These are phyloP conservation scores for Bovichtus diacanthus DNA, from an alignment of 2,797 vertebrate species.

Conservation along the genomic window DNA sequence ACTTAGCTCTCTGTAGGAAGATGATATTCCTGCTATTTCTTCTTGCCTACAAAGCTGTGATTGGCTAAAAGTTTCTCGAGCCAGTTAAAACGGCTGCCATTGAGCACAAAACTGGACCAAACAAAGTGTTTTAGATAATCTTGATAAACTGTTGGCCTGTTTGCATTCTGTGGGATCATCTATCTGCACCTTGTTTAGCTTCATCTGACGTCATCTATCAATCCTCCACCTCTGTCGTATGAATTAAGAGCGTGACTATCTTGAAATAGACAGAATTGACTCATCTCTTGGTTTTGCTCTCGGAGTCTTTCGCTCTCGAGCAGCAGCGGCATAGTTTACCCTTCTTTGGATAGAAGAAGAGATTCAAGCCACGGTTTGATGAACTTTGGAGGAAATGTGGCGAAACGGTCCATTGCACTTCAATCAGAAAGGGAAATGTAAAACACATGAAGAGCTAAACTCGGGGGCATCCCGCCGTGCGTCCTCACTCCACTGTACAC, in stretches of 20 bases:
- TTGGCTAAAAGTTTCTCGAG: too few relatives aligned
- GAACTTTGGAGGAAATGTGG: slow-evolving; percentile 73
- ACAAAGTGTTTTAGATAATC: not conserved
- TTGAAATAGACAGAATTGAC: not conserved
- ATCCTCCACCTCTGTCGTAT: slow-evolving; percentile 21
- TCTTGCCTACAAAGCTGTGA: too few relatives aligned
- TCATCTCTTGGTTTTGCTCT: slow-evolving; percentile 17
- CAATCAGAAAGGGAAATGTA: slow-evolving; percentile 79
- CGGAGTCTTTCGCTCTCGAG: slow-evolving; percentile 40
- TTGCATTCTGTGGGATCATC: not conserved
- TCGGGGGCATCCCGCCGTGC: slow-evolving; percentile 23
- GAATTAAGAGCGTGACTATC: slow-evolving; percentile 8
- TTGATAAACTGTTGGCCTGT: too few relatives aligned
- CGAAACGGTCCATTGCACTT: slow-evolving; percentile 72
- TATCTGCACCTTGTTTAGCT: not conserved
- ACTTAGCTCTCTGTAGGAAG: too few relatives aligned
- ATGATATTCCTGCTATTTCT: too few relatives aligned
- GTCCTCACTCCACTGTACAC: slow-evolving; percentile 1
- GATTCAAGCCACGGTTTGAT: slow-evolving; percentile 76
- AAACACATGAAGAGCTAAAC: slow-evolving; percentile 76
- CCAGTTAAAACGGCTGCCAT: too few relatives aligned
- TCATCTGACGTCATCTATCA: not conserved
- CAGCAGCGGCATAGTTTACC: slow-evolving; percentile 35
- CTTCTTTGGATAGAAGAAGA: slow-evolving; percentile 71
- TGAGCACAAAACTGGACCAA: not conserved